A percentile compares a stretch with the other conserved stretches of the same genome.
Evolutionary conservation across 2,113 vertebrate species (phyloP).

Genomic region (Ctenodactylus gundi): DNA sequence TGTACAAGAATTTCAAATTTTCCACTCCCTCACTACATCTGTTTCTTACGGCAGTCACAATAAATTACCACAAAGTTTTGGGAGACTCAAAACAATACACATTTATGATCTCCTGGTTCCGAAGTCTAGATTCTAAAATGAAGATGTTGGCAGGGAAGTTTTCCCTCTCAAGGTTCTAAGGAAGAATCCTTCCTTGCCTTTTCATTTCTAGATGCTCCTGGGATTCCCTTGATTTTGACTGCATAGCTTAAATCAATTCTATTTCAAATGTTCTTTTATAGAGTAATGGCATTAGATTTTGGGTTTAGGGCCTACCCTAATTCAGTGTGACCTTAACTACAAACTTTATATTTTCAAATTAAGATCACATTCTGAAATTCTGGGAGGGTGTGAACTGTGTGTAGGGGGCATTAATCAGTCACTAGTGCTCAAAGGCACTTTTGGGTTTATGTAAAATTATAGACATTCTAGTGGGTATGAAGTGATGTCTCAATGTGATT

Average conservation of each 20-base stretch:
- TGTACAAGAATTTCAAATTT: background rate
- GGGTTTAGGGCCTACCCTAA: background rate
- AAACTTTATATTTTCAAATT: conserved; percentile 15
- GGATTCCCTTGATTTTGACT: background rate
- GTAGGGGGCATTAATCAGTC: background rate
- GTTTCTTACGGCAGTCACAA: background rate
- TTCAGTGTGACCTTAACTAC: background rate
- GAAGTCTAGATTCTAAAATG: background rate
- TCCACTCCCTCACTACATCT: background rate
- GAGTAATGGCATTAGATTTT: background rate
- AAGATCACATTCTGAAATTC: background rate
- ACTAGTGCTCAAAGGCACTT: background rate
- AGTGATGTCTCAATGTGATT: background rate
- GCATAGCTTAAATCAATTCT: background rate
- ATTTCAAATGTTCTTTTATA: background rate
- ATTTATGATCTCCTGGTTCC: background rate
- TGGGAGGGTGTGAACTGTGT: background rate
- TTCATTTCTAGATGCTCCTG: background rate
- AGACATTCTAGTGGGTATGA: background rate
- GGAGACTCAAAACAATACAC: background rate
- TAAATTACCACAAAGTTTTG: background rate
- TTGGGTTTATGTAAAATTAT: background rate
- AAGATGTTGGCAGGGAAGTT: background rate
- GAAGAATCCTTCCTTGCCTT: background rate
- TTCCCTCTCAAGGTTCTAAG: background rate